Evolutionary conservation across 1,140 invertebrate species (phyloP), one percentile per base, ranked within the genome.

Genomic region (Calephelis virginiensis): DNA sequence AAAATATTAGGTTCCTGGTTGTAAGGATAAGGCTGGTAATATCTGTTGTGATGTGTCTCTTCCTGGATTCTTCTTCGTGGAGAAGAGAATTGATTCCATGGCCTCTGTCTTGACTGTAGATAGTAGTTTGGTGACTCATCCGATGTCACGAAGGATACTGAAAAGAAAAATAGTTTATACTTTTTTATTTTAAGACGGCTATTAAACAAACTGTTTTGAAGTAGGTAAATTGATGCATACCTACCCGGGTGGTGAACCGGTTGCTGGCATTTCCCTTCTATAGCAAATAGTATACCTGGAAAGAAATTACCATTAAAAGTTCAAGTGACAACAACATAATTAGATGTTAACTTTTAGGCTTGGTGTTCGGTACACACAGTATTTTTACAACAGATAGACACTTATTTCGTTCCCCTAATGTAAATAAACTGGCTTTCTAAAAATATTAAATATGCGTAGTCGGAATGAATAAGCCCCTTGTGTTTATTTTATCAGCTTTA

Each of bases 211-310:
- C 53, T 28, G 50, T 43, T 67, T n/a, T 64, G 62, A 73, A 64
- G 64, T n/a, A n/a, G n/a, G n/a, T 72, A 70, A 63, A 74, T 77
- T 87, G 88, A 91, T 91, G 89, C 89, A 78, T 91, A 91, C 89
- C 89, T 91, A 91, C 89, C 89, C 83, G 82, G 85, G 65, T 89
- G 88, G 73, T 80, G 81, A 49, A 68, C 78, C 72, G 75, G 70
- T 59, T 79, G 78, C 63, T 88, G 81, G 67, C 80, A 81, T 81
- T 49, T 69, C 66, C 49, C 63, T 59, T 71, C 63, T 45, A 67
- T 48, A 7, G 80, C 56, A 13, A 86, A 61, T 13, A 81, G 61
- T 45, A 82, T 71, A 79, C 80, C 86, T 89, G 81, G 6, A 87
- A 88, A 70, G 53, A 78, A 68, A 73, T 28, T 28, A 28, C 28